Base-by-base conservation (phyloP, 2,888 invertebrate species). In the Auanema freiburgensis region DNA sequence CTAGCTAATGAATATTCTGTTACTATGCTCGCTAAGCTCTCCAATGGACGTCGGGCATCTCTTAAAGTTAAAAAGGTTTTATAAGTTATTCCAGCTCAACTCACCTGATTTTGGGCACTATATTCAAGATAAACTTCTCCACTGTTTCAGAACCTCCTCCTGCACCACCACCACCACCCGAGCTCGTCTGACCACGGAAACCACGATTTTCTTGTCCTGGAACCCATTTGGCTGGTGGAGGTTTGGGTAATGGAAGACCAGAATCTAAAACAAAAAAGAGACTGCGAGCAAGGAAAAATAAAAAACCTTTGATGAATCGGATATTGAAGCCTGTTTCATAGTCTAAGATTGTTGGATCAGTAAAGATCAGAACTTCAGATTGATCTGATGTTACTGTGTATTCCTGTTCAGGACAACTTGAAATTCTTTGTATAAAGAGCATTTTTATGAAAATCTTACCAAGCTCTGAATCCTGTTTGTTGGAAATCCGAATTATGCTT, bases 101-200 rank as follows among this genome's bases (percentile, higher is more conserved):
- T 5, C 42, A 59, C 63, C 78, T 62, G 24, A 80, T 73, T 57
- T 74, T 74, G 8, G 80, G 80, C 24, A 80, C 72, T 24, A 77
- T 77, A 56, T 81, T 80, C 50, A 80, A 69, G 40, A 80, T 80
- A 71, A 80, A 80, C 66, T 81, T 79, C 63, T 80, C 80, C 62
- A 80, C 77, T 14, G 81, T 65, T 5, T 33, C 33, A 3, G 33
- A 8, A 33, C 33, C 33, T 33, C 33, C 33, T 33, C 33, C 33
- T 5, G 33, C 33, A 33, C 33, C 33, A 1, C 80, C 79, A 41
- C 74, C 74, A 2, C 70, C 71, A 41, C 69, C 67, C 21, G 71
- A 66, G 18, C 70, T 72, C 24, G 72, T 67, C 16, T 71, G 74
- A 23, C 81, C 81, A 41, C 81, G 70, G 76, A 81, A 81, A 33